Percentiles rank a stretch among this genome's conserved stretches.
Evolutionary conservation across 2,797 vertebrate species (phyloP).

Genomic region (Iguana delicatissima): DNA sequence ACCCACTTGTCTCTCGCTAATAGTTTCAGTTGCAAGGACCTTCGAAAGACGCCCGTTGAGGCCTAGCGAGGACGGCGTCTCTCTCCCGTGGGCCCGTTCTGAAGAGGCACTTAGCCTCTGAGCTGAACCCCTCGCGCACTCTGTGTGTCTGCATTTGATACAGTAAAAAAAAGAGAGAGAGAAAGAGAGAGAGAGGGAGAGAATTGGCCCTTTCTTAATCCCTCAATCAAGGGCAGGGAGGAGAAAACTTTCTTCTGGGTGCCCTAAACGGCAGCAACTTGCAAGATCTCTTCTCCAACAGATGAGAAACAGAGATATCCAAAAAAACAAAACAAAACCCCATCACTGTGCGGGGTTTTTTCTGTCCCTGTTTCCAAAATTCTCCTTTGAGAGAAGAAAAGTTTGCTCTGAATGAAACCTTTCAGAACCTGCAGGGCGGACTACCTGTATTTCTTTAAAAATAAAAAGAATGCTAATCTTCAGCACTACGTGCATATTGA

Average conservation of each 20-base stretch:
- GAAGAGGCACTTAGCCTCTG: background rate
- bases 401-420: background rate
- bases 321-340: background rate
- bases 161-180: background rate
- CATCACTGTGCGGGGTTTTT: no score
- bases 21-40: background rate
- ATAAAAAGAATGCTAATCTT: constrained; percentile 19
- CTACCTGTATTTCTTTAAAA: no score
- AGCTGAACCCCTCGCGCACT: no score
- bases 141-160: background rate
- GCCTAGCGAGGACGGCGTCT: background rate
- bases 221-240: background rate
- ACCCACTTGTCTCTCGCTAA: background rate
- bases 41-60: background rate
- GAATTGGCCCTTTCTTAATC: background rate
- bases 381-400: background rate
- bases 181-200: no score
- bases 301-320: background rate
- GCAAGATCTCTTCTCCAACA: background rate
- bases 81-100: background rate
- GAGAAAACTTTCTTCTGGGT: background rate
- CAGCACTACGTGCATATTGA: constrained; percentile 77
- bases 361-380: background rate
- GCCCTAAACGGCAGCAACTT: background rate
- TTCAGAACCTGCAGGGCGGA: no score